A percentile compares a stretch with the other conserved stretches of the same genome.
phyloP scores from a whole-genome alignment of 2,113 vertebrate genomes.

The Osmerus mordax region DNA sequence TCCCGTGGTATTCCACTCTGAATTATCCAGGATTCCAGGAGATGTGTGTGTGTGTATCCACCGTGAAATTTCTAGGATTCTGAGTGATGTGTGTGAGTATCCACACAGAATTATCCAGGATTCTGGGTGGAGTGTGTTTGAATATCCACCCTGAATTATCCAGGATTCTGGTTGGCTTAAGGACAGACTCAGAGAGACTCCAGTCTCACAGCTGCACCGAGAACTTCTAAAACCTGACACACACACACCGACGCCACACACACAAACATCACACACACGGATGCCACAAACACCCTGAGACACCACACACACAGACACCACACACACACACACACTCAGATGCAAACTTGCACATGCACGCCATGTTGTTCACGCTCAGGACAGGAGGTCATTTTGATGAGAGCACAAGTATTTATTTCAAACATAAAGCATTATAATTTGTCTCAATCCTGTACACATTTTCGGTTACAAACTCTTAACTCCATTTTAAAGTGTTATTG shows the following conservation, averaged over 20 bases:
- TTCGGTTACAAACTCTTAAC: too few relatives aligned
- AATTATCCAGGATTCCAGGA: conserved; percentile 34
- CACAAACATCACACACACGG: neutral
- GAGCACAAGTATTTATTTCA: too few relatives aligned
- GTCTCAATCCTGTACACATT: too few relatives aligned
- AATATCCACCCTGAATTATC: conserved; percentile 21
- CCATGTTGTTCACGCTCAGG: too few relatives aligned
- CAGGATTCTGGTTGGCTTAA: conserved; percentile 33
- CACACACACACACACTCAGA: conserved; percentile 1
- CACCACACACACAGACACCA: neutral
- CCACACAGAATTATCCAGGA: conserved; percentile 23
- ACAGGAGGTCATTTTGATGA: too few relatives aligned
- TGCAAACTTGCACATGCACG: neutral
- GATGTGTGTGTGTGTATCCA: too few relatives aligned
- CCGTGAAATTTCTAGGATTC: too few relatives aligned
- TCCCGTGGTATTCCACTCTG: neutral
- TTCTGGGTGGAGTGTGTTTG: too few relatives aligned
- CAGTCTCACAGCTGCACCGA: conserved; percentile 2
- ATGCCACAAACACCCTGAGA: neutral
- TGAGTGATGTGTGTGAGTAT: neutral
- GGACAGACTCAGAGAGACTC: conserved; percentile 27
- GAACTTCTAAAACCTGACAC: neutral
- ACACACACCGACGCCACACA: neutral
- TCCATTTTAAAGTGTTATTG: neutral
- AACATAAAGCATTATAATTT: too few relatives aligned